These are phyloP conservation scores for Bos indicus DNA, from an alignment of 2,113 vertebrate genomes.

Conservation along the genomic window DNA sequence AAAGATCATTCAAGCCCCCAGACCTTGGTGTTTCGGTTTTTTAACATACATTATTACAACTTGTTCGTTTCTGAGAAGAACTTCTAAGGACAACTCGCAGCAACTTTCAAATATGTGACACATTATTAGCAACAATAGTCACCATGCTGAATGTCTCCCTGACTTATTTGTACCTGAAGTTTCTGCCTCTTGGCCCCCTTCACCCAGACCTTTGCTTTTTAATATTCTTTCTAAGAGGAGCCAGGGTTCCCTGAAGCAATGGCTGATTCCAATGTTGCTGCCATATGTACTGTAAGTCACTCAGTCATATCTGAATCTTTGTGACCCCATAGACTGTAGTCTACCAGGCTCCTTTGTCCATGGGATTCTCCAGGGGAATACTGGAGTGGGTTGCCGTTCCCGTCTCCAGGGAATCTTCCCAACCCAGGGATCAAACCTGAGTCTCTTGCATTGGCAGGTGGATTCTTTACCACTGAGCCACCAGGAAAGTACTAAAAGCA, in stretches of 20 bases:
- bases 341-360: not conserved
- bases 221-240: not conserved
- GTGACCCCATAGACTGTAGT: not conserved
- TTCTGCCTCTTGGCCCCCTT: not conserved
- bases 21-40: not conserved
- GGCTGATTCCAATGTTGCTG: not conserved
- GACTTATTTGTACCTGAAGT: not conserved
- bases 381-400: not conserved
- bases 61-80: not conserved
- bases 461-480: not conserved
- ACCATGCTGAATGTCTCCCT: not conserved
- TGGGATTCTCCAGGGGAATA: not conserved
- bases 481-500: not conserved
- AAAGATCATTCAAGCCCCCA: not conserved
- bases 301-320: not conserved
- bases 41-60: not conserved
- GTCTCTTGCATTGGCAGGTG: not conserved
- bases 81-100: not conserved
- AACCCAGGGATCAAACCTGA: not conserved
- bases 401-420: not conserved
- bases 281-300: fast-evolving
- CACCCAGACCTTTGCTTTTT: not conserved
- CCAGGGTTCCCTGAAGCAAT: not conserved
- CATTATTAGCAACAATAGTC: not conserved
- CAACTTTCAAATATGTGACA: not conserved